A percentile compares a stretch with the other conserved stretches of the same genome.
phyloP scores from a whole-genome alignment of 64 coral and sea anemone genomes.

The Orbicella faveolata region DNA sequence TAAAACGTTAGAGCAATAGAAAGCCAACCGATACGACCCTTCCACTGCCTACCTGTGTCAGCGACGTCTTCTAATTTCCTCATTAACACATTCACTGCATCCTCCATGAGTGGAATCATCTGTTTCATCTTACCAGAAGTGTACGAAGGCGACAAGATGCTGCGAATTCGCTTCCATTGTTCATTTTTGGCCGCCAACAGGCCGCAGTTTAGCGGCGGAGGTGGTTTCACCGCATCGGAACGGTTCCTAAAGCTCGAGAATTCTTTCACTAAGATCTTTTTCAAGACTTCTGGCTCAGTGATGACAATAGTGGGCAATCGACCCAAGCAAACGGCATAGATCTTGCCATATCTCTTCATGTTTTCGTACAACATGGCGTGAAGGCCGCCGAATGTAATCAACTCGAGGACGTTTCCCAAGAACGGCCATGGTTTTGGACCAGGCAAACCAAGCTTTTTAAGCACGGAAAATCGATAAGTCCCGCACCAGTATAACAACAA shows the following conservation, averaged over 20 bases:
- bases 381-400: constrained; percentile 4
- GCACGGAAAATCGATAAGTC: constrained; percentile 1
- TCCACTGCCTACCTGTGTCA: constrained; percentile 30
- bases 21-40: background rate
- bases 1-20: no score
- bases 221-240: background rate
- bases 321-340: constrained; percentile 39
- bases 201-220: background rate
- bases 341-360: constrained; percentile 54
- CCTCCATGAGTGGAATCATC: constrained; percentile 53
- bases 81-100: constrained; percentile 15
- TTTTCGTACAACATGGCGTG: constrained; percentile 6
- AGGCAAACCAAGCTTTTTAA: constrained; percentile 1
- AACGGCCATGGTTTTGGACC: constrained; percentile 31
- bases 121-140: constrained; percentile 51
- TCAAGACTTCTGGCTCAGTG: constrained; percentile 50
- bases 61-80: constrained; percentile 42
- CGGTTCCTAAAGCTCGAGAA: constrained; percentile 40
- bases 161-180: constrained; percentile 51
- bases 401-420: constrained; percentile 17
- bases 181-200: constrained; percentile 16
- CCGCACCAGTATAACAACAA: constrained; percentile 23
- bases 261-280: constrained; percentile 49
- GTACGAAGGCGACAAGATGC: constrained; percentile 42
- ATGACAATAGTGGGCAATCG: constrained; percentile 35